phyloP scores from a whole-genome alignment of 1,140 invertebrate species.

The Drosophila repletoides region DNA sequence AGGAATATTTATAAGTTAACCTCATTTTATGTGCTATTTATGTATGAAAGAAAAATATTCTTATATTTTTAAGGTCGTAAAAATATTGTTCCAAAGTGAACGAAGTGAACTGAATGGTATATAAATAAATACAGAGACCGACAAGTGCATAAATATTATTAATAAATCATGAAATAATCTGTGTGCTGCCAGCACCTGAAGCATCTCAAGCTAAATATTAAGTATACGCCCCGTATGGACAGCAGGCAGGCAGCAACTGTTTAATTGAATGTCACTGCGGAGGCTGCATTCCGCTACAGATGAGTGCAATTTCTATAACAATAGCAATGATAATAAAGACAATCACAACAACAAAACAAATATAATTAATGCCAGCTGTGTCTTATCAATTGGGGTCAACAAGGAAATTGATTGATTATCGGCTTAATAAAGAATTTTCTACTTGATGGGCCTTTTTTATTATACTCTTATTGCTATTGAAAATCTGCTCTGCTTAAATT shows the following conservation, averaged over 20 bases:
- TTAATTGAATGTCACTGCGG: conserved; percentile 9
- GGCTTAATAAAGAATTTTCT: neutral
- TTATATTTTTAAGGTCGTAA: conserved; percentile 53
- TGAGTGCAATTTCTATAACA: conserved; percentile 6
- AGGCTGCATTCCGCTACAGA: conserved; percentile 12
- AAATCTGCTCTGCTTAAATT: neutral
- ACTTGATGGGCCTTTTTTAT: neutral
- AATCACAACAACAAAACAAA: too few relatives aligned
- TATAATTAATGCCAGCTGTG: conserved; percentile 20
- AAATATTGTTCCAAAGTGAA: conserved; percentile 43
- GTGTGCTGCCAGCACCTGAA: conserved; percentile 5
- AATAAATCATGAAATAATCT: conserved; percentile 53
- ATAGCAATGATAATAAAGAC: conserved; percentile 43
- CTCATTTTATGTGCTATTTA: conserved; percentile 30
- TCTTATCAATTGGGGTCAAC: conserved; percentile 49
- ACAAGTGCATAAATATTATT: conserved; percentile 49
- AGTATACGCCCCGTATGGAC: conserved; percentile 41
- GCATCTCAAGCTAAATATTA: too few relatives aligned
- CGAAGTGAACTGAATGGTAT: conserved; percentile 15
- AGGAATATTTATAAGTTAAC: neutral
- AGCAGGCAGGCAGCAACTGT: too few relatives aligned
- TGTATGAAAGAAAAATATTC: conserved; percentile 29
- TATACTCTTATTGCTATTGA: neutral
- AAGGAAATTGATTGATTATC: conserved; percentile 32
- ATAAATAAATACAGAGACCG: conserved; percentile 58